Conservation (phyloP, 2,888 invertebrate genomes). For the Pecten maximus region DNA sequence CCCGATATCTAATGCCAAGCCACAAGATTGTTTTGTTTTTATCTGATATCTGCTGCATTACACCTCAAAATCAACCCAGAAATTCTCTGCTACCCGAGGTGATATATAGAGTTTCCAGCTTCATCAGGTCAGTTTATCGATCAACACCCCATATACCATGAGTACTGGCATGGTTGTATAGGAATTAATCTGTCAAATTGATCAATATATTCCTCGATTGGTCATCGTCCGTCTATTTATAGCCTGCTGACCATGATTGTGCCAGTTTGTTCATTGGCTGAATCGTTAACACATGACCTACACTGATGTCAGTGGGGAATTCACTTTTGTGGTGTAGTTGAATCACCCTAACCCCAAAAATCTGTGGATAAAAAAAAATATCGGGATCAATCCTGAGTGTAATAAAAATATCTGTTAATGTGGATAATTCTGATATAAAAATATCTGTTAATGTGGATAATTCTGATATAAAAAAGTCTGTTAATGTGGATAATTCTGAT, state of each 20-base stretch:
- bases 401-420: too few species aligned
- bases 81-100: neutral
- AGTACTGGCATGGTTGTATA: neutral
- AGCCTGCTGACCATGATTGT: neutral
- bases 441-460: too few species aligned
- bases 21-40: too few species aligned
- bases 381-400: too few species aligned
- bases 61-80: neutral
- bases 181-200: constrained; percentile 24
- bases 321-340: too few species aligned
- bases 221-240: neutral
- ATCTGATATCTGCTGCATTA: neutral
- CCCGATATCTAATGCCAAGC: too few species aligned
- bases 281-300: neutral
- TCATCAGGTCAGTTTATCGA: neutral
- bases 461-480: too few species aligned
- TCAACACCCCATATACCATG: neutral
- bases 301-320: neutral
- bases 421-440: too few species aligned
- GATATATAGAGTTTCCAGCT: neutral
- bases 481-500: too few species aligned
- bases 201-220: constrained; percentile 26
- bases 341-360: too few species aligned
- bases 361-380: too few species aligned
- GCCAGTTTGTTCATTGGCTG: neutral